Base-by-base conservation (phyloP, 1,140 invertebrate species). In the Philaenus spumarius region DNA sequence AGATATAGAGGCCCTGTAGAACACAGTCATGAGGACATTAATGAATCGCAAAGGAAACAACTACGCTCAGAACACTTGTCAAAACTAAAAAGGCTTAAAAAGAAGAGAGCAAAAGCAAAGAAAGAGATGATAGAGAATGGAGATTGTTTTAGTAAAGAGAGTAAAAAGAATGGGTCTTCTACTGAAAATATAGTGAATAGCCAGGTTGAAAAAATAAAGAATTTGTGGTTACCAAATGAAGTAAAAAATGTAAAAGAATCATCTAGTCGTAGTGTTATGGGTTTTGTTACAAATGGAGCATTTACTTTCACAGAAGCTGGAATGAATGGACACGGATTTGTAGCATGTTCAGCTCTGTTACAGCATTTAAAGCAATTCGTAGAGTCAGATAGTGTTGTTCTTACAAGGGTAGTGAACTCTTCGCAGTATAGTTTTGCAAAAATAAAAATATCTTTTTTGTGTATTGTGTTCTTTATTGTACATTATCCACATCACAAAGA, bases 231-330 rank as follows among this genome's bases (percentile, higher is more conserved):
- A 37, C 85, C 86, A 7, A 35, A 20, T 50, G 72, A 76, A 42
- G 57, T 47, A 2, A 73, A 71, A 30, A 77, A 69, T 30, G 77
- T 89, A 34, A 79, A 83, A n/a, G 64, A 79, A 47, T 78, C 80
- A 15, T 81, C 80, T 65, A 76, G 76, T 15, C 77, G 87, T 64
- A 75, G 85, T 70, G 75, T 86, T 2, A 81, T 90, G 63, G 90
- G 90, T 42, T 93, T 83, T 72, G 66, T 91, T 9, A 78, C 73
- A 37, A 72, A 80, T 60, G 87, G 86, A 23, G 80, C 78, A 30
- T 92, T 84, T 68, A 84, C 81, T 63, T 85, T 85, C 61, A 79
- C 79, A 0, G 78, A 84, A 67, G 81, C 82, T 1, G 77, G 73
- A 34, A 78, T 79, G 54, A 74, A 78, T 62, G 86, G 81, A 46